A percentile compares a stretch with the other conserved stretches of the same genome.
phyloP scores from a whole-genome alignment of 2,888 invertebrate genomes.

The Parapristionchus giblindavisi region DNA sequence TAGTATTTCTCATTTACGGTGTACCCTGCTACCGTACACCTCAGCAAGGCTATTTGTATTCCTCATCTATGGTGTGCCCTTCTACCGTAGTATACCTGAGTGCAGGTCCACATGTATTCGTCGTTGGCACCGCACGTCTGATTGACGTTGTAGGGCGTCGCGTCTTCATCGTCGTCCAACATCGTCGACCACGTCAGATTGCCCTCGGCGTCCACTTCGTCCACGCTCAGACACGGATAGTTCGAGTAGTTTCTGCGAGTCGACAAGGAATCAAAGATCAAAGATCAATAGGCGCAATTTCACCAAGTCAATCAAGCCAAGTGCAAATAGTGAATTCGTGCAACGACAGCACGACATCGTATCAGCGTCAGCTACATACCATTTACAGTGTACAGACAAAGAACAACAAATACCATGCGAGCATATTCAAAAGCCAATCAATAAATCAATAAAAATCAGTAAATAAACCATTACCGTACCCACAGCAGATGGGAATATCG shows the following conservation, averaged over 20 bases:
- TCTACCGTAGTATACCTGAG: too few species aligned
- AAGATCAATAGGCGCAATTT: too few species aligned
- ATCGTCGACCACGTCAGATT: not conserved
- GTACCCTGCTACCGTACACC: not conserved
- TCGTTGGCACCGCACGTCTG: constrained; percentile 50
- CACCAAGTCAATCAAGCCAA: too few species aligned
- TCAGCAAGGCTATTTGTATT: not conserved
- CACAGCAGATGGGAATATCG: too few species aligned
- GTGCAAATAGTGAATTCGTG: too few species aligned
- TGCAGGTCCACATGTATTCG: constrained; percentile 61
- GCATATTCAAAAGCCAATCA: not conserved
- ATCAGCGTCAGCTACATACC: too few species aligned
- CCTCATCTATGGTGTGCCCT: not conserved
- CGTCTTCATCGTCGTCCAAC: not conserved
- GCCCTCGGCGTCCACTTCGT: constrained; percentile 11
- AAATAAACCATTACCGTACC: too few species aligned
- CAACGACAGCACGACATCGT: not conserved
- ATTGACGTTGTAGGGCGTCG: constrained; percentile 3
- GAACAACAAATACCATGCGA: constrained; percentile 11
- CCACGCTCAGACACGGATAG: constrained; percentile 11
- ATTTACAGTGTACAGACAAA: not conserved
- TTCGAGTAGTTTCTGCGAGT: constrained; percentile 11
- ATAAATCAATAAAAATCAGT: too few species aligned
- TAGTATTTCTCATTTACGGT: not conserved
- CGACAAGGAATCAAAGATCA: not conserved